Evolutionary conservation across 2,888 invertebrate genomes (phyloP).

Genomic region (Agriopis aurantiaria): DNA sequence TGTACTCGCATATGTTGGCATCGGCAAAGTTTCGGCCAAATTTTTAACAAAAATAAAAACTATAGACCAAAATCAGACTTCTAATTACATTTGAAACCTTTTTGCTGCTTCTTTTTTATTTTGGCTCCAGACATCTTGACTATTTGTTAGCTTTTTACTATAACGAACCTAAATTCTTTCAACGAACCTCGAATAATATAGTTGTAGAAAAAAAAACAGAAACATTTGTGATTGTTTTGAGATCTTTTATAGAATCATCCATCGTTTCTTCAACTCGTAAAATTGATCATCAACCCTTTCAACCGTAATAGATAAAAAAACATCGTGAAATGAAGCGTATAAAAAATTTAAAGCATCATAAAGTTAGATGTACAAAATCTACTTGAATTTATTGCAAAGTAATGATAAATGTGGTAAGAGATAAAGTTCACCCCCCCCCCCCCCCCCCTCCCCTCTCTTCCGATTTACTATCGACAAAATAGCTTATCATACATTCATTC

Average conservation of each 20-base stretch:
- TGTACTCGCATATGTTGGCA: no score
- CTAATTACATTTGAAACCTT: no score
- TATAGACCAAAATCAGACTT: no score
- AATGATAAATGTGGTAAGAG: neutral
- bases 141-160: no score
- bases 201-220: neutral
- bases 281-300: constrained; percentile 12
- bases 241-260: neutral
- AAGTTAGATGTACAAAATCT: constrained; percentile 4
- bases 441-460: no score
- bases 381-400: constrained; percentile 7
- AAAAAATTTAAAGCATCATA: constrained; percentile 8
- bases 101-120: no score
- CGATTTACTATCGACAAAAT: no score
- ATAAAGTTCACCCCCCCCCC: neutral
- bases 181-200: neutral
- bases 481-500: no score
- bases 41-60: no score
- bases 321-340: constrained; percentile 4
- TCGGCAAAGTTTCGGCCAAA: no score
- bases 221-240: neutral
- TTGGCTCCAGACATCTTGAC: no score
- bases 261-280: constrained; percentile 2
- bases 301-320: constrained; percentile 14
- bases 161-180: no score